Base-by-base conservation (phyloP, 1,140 invertebrate species). In the Lycorma delicatula region DNA sequence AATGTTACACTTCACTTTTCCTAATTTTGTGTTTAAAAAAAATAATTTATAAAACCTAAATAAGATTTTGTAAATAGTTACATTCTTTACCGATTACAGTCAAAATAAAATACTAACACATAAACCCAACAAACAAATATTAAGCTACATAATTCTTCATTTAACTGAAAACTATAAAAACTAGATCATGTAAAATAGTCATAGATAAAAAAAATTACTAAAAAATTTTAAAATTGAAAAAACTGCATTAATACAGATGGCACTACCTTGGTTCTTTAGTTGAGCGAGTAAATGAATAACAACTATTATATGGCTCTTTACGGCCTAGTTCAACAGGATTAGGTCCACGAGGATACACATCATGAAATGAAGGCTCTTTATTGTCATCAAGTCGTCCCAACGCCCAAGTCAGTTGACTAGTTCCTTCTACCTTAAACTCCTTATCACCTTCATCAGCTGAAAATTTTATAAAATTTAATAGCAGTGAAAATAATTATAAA, bases 301-400 rank as follows among this genome's bases (percentile, higher is more conserved):
- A 91, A 60, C 81, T 82, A 58, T 82, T 79, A 28, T 58, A 49
- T 0, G 80, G 77, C 60, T 84, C 79, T 34, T 77, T 79, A 11
- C 79, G 74, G 49, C 77, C 80, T 25, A 93, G 76, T 49, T 87
- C 75, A 5, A 93, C 70, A 58, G 77, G 74, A 0, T 86, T 71
- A 68, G 85, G 77, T 18, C 76, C 74, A 66, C 85, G 85, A 12
- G 86, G 87, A 73, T 89, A 92, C 50, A 85, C 67, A 51, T 88
- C 83, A 69, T 96, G 92, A 69, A 89, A 93, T 52, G 82, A 81
- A 0, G 91, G 92, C 67, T 91, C 86, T 38, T 83, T 83, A 53
- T 83, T 84, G 13, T 80, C 74, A 68, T 92, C 88, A 48, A 93
- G 71, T 58, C 79, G 78, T 11, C 93, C 93, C 18, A 94, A 72